These are phyloP conservation scores for Euproctis similis DNA, from an alignment of 2,888 invertebrate species.

Conservation along the genomic window DNA sequence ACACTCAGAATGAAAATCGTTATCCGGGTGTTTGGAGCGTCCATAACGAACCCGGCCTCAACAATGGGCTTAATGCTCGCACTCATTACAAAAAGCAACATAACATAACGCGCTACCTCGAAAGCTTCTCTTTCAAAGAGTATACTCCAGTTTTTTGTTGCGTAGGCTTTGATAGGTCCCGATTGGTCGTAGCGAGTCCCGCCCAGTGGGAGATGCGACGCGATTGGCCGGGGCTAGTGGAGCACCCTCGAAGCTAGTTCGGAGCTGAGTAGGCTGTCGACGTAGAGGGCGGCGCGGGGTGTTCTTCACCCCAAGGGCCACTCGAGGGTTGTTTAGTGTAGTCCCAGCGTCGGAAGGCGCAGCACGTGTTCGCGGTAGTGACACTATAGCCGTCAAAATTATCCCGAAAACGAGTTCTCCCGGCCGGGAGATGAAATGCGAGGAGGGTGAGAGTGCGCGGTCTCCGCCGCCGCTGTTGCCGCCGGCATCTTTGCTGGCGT, in stretches of 20 bases:
- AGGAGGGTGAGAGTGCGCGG: constrained; percentile 62
- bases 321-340: constrained; percentile 75
- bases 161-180: constrained; percentile 47
- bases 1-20: constrained; percentile 74
- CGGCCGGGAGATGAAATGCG: constrained; percentile 72
- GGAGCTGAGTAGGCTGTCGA: constrained; percentile 72
- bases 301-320: constrained; percentile 74
- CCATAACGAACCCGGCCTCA: constrained; percentile 71
- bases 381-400: constrained; percentile 53
- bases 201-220: constrained; percentile 47
- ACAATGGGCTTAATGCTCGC: constrained; percentile 75
- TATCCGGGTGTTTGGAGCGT: constrained; percentile 69
- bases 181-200: constrained; percentile 57
- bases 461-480: constrained; percentile 66
- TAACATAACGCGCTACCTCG: constrained; percentile 72
- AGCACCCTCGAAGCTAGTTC: constrained; percentile 68
- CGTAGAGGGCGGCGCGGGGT: constrained; percentile 71
- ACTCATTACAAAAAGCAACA: constrained; percentile 76
- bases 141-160: constrained; percentile 69
- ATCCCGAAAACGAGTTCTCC: constrained; percentile 71
- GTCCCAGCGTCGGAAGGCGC: constrained; percentile 66
- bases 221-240: constrained; percentile 58
- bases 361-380: constrained; percentile 66
- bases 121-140: constrained; percentile 73
- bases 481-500: constrained; percentile 80